Evolutionary conservation across 1,140 invertebrate species (phyloP), one percentile per base, ranked within the genome.

Genomic region (Aphaenogaster floridana): DNA sequence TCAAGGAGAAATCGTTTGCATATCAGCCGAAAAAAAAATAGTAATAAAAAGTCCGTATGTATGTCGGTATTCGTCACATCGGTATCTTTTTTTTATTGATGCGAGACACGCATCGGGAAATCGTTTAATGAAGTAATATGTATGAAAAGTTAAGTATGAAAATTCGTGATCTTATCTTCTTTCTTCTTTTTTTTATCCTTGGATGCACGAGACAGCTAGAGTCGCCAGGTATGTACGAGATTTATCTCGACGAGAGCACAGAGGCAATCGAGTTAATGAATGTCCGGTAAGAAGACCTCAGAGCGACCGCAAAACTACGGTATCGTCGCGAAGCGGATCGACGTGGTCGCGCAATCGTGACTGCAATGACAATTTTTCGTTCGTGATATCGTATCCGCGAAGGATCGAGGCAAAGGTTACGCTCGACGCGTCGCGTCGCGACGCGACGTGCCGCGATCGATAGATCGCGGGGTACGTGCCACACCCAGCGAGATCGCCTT

Each of bases 221-320:
- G 52, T 28, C 7, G 34, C 34, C 36, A 36, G 7, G 7, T 76
- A 28, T 28, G 28, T 28, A 76, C 54, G 15, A 61, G 39, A 61
- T 77, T 77, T 61, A 77, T 61, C 54, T 59, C 36, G 21, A 28
- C n/a, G 21, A 61, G 36, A 28, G 15, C 7, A 57, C 54, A 15
- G 54, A 61, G 52, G 11, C 52, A 59, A 77, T 77, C 74, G 39
- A 45, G 39, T 77, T 77, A 77, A 77, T 77, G 39, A 77, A 45
- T 39, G 74, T 77, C 74, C 74, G 8, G 74, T 39, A 39, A 77
- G 52, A 61, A 28, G 28, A 45, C 15, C 21, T 77, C 74, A 17
- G 39, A 42, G 54, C 54, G 54, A 59, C 13, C 72, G 72, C 52
- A 77, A 54, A 77, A n/a, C 72, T 36, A 77, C 71, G 52, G 21